A percentile compares a stretch with the other conserved stretches of the same genome.
Conservation (phyloP, 2,797 vertebrate genomes). For the Percopsis omiscomaycus region DNA sequence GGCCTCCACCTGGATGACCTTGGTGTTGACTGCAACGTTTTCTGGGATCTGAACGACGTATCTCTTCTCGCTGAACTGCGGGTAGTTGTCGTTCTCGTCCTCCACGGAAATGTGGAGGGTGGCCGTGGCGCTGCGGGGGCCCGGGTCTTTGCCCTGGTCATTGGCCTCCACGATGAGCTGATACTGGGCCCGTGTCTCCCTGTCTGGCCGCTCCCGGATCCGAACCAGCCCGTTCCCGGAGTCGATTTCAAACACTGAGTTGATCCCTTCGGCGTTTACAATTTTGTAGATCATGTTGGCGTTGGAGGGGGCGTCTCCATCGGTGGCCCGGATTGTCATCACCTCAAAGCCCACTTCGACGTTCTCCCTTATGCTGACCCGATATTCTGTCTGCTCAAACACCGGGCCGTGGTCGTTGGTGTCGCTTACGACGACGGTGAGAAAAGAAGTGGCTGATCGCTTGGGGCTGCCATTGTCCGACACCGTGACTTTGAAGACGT, state of each 20-base stretch:
- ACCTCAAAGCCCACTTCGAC: constrained; percentile 94
- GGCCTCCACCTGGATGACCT: constrained; percentile 89
- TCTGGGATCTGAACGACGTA: constrained; percentile 90
- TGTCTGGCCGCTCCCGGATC: constrained; percentile 85
- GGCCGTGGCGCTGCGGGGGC: constrained; percentile 88
- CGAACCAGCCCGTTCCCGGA: constrained; percentile 87
- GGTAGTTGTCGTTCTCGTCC: constrained; percentile 97
- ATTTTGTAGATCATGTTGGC: constrained; percentile 96
- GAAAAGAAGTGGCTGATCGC: constrained; percentile 81
- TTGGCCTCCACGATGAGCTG: constrained; percentile 93
- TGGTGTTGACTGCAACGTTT: constrained; percentile 86
- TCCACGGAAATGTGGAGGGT: constrained; percentile 90
- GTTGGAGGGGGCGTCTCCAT: constrained; percentile 91
- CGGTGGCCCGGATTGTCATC: constrained; percentile 91
- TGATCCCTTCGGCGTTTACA: constrained; percentile 77
- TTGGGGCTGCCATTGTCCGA: constrained; percentile 83
- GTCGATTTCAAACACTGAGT: constrained; percentile 89
- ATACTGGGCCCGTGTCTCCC: constrained; percentile 85
- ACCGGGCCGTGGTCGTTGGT: constrained; percentile 91
- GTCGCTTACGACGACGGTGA: constrained; percentile 93
- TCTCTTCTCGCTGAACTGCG: constrained; percentile 92
- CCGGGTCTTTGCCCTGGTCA: constrained; percentile 92
- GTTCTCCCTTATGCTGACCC: constrained; percentile 89
- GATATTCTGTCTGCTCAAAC: constrained; percentile 92
- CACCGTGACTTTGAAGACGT: constrained; percentile 90